phyloP scores from a whole-genome alignment of 2,797 vertebrate genomes.

The Sphenodon punctatus region DNA sequence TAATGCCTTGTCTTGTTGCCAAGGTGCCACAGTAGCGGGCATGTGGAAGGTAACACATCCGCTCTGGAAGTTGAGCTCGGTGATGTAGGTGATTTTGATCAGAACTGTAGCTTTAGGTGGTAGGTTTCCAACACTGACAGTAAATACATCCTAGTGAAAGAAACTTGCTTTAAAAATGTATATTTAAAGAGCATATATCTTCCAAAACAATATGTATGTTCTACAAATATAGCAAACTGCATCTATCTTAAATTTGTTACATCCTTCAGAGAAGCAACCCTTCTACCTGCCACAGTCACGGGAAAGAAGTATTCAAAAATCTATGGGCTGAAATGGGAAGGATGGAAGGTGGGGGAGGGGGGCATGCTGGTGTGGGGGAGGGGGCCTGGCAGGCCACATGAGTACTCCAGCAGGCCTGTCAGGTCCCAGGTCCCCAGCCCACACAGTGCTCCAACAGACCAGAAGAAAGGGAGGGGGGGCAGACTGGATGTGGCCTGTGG shows the following conservation, averaged over 20 bases:
- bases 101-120: slow-evolving; percentile 83
- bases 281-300: too few species aligned
- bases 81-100: slow-evolving; percentile 89
- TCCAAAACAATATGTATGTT: background rate
- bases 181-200: background rate
- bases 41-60: slow-evolving; percentile 78
- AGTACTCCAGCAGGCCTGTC: too few species aligned
- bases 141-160: slow-evolving; percentile 85
- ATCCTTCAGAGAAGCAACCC: background rate
- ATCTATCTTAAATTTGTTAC: background rate
- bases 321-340: too few species aligned
- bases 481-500: too few species aligned
- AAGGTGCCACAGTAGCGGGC: slow-evolving; percentile 84
- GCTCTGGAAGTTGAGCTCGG: slow-evolving; percentile 77
- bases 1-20: slow-evolving; percentile 84
- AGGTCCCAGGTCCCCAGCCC: too few species aligned
- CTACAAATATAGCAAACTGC: background rate
- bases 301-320: too few species aligned
- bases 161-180: background rate
- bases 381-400: too few species aligned
- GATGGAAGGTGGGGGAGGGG: too few species aligned
- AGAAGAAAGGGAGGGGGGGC: too few species aligned
- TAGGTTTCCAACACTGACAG: slow-evolving; percentile 89
- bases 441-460: too few species aligned
- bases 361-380: too few species aligned